A percentile compares a stretch with the other conserved stretches of the same genome.
Conservation (phyloP, 53 echinoderm and acorn worm species). For the Mesocentrotus franciscanus region DNA sequence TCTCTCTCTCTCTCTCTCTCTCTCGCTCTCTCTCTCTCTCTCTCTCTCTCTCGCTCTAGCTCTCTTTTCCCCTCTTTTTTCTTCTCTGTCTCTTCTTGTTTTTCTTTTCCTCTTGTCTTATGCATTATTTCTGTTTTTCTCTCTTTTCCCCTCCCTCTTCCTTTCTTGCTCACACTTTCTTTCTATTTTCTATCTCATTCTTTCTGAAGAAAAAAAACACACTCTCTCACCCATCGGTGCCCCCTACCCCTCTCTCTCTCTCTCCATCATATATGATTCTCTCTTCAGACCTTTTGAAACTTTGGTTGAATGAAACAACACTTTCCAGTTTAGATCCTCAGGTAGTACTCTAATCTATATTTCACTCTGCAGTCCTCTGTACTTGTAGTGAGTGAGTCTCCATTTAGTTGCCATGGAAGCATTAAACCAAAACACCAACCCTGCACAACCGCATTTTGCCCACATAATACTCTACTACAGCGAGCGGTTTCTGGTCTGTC, state of each 20-base stretch:
- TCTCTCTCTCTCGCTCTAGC: background rate
- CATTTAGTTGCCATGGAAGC: slow-evolving; percentile 53
- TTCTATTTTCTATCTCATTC: background rate
- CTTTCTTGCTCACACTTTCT: background rate
- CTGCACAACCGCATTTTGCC: slow-evolving; percentile 46
- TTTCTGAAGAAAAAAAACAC: background rate
- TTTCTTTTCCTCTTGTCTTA: background rate
- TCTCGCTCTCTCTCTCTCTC: background rate
- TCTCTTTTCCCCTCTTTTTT: too few species aligned
- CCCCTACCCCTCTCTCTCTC: background rate
- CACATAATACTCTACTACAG: slow-evolving; percentile 1
- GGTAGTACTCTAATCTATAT: background rate
- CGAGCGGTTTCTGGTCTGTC: background rate
- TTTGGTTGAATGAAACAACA: slow-evolving; percentile 19
- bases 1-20: background rate
- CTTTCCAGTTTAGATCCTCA: background rate
- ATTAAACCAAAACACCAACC: slow-evolving; percentile 53
- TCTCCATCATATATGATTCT: too few species aligned
- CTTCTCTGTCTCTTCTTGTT: too few species aligned
- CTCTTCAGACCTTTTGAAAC: background rate
- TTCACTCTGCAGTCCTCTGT: background rate
- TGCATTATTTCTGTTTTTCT: background rate
- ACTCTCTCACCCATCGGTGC: background rate
- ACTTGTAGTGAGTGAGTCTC: slow-evolving; percentile 30
- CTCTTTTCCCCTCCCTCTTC: background rate